These are phyloP conservation scores for Crambe crambe DNA, from an alignment of 37 sponge, comb jelly and placozoan species.

Conservation along the genomic window DNA sequence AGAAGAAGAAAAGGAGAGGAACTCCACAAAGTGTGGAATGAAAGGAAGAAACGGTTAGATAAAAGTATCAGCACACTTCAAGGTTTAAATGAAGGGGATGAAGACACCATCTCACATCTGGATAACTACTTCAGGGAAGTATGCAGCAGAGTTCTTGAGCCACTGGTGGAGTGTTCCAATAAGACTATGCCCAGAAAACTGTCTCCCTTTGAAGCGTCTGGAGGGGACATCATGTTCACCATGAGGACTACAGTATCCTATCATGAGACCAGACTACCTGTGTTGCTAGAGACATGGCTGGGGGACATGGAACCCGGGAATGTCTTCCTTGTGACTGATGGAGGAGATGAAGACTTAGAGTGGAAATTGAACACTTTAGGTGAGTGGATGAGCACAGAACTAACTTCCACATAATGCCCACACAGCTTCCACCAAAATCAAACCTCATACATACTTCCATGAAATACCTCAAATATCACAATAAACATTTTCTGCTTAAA, in stretches of 20 bases:
- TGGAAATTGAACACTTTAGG: not conserved
- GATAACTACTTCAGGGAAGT: slow-evolving; percentile 4
- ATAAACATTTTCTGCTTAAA: too few species aligned
- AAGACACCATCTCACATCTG: not conserved
- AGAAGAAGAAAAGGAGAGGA: too few species aligned
- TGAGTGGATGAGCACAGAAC: not conserved
- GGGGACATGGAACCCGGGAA: slow-evolving; percentile 12
- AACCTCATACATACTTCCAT: too few species aligned
- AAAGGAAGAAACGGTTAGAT: too few species aligned
- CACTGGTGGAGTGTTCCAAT: slow-evolving; percentile 16
- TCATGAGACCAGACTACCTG: slow-evolving; percentile 40
- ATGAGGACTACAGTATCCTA: slow-evolving; percentile 30
- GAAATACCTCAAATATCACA: too few species aligned
- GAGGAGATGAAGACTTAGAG: slow-evolving; percentile 11
- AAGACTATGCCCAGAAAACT: not conserved
- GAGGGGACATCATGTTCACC: slow-evolving; percentile 48
- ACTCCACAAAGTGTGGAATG: too few species aligned
- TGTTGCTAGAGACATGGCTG: slow-evolving; percentile 58
- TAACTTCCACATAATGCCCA: too few species aligned
- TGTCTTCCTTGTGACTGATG: slow-evolving; percentile 56
- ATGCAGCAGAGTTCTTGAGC: slow-evolving; percentile 1
- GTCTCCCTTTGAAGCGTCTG: slow-evolving; percentile 7
- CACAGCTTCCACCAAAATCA: too few species aligned
- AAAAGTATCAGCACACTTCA: too few species aligned
- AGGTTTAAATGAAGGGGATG: not conserved